These are phyloP conservation scores for Cranoglanis bouderius DNA, from an alignment of 2,113 vertebrate species.

Conservation along the genomic window DNA sequence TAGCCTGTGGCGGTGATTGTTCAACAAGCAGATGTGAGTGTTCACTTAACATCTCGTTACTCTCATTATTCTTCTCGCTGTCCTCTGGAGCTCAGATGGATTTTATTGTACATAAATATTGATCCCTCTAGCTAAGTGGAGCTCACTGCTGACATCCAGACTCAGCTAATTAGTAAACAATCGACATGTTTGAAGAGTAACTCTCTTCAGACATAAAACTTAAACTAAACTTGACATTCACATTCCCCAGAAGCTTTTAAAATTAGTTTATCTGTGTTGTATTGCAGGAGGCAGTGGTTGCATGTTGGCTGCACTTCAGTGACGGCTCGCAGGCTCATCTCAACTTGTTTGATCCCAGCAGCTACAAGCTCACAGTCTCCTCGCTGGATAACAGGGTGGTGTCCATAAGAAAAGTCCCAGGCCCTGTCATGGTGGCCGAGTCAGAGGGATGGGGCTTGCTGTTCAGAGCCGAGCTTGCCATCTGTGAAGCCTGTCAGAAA, in stretches of 20 bases:
- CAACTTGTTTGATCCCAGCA: constrained; percentile 82
- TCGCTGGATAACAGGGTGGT: constrained; percentile 85
- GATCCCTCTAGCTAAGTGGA: constrained; percentile 53
- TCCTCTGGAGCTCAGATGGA: constrained; percentile 41
- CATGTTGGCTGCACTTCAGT: constrained; percentile 92
- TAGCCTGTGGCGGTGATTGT: constrained; percentile 47
- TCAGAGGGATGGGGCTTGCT: constrained; percentile 78
- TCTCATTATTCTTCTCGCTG: constrained; percentile 33
- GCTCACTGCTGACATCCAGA: constrained; percentile 24
- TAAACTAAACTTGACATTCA: not conserved
- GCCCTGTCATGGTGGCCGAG: constrained; percentile 73
- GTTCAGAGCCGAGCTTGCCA: constrained; percentile 86
- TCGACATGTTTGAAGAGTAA: constrained; percentile 47
- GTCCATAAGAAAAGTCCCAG: constrained; percentile 79
- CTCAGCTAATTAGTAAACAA: constrained; percentile 59
- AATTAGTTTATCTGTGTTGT: not conserved
- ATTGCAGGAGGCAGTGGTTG: constrained; percentile 85
- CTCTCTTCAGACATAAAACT: not conserved
- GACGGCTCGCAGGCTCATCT: constrained; percentile 84
- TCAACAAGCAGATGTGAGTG: constrained; percentile 1
- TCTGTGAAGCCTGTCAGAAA: constrained; percentile 91
- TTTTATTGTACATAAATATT: constrained; percentile 46
- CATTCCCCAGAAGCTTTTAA: not conserved
- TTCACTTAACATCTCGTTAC: constrained; percentile 41
- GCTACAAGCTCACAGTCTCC: constrained; percentile 81